A percentile compares a stretch with the other conserved stretches of the same genome.
Evolutionary conservation across 2,888 invertebrate species (phyloP).

Genomic region (Limnephilus lunatus): DNA sequence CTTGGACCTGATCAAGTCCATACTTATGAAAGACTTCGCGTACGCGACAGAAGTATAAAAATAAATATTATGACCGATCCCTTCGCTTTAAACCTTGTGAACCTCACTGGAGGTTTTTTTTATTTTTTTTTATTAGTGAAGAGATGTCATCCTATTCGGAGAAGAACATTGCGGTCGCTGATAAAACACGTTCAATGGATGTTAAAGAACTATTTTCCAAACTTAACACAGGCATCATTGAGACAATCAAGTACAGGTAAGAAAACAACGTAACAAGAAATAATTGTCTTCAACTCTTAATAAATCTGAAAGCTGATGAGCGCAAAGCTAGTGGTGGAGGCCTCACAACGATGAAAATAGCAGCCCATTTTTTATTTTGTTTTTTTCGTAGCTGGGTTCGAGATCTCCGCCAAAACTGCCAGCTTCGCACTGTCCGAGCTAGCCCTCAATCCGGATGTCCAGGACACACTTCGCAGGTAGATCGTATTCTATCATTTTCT

Average conservation of each 20-base stretch:
- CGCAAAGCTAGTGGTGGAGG: slow-evolving; percentile 42
- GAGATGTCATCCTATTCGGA: slow-evolving; percentile 69
- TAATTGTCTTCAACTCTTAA: slow-evolving; percentile 78
- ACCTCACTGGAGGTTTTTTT: not conserved
- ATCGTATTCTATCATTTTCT: too few species aligned
- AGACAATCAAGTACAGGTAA: slow-evolving; percentile 72
- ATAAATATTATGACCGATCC: too few species aligned
- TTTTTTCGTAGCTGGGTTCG: too few species aligned
- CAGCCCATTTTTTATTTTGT: slow-evolving; percentile 74
- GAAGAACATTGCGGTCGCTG: slow-evolving; percentile 62
- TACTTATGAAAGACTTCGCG: too few species aligned
- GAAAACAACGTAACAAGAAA: slow-evolving; percentile 72
- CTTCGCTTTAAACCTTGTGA: too few species aligned
- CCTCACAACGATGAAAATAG: slow-evolving; percentile 73
- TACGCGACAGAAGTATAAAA: too few species aligned
- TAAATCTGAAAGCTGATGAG: slow-evolving; percentile 71
- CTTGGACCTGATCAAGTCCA: too few species aligned
- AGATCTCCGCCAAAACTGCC: too few species aligned
- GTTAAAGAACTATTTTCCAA: slow-evolving; percentile 72
- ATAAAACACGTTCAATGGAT: slow-evolving; percentile 68
- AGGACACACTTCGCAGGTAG: too few species aligned
- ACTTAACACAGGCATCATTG: slow-evolving; percentile 76
- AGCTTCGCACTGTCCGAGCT: too few species aligned
- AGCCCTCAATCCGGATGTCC: too few species aligned
- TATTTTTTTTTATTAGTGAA: slow-evolving; percentile 69